phyloP scores from a whole-genome alignment of 2,797 vertebrate species.

The Pipistrellus nathusii region DNA sequence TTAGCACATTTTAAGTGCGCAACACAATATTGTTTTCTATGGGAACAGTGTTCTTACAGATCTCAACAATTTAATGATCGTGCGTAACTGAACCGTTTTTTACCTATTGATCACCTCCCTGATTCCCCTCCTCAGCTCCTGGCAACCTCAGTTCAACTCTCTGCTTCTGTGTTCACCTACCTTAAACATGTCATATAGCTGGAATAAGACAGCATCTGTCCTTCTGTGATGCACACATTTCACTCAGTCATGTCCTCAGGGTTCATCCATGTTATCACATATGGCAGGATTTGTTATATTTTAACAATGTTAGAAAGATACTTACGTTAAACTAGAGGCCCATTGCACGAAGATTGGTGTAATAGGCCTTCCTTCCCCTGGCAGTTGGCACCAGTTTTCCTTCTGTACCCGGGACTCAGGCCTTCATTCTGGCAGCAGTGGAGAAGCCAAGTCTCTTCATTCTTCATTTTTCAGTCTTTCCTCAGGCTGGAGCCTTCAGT shows the following conservation, averaged over 20 bases:
- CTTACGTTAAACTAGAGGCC: not conserved
- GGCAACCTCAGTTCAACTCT: not conserved
- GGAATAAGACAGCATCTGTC: not conserved
- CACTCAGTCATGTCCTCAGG: not conserved
- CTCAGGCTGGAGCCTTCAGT: no score
- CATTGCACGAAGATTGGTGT: no score
- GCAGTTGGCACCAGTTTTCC: no score
- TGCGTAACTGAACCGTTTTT: not conserved
- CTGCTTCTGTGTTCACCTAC: not conserved
- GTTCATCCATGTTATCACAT: not conserved
- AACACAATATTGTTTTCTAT: not conserved
- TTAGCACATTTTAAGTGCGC: not conserved
- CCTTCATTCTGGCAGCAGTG: fast-evolving
- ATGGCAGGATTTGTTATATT: not conserved
- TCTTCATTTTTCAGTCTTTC: no score
- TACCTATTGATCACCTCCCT: not conserved
- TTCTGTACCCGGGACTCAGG: no score
- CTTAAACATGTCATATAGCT: not conserved
- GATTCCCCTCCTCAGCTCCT: no score
- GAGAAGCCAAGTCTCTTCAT: no score
- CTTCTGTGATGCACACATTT: not conserved
- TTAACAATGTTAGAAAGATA: not conserved
- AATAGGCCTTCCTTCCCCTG: no score
- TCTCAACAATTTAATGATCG: not conserved
- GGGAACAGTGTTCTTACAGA: not conserved